Conservation (phyloP, 2,113 vertebrate genomes). For the Lipophrys pholis region DNA sequence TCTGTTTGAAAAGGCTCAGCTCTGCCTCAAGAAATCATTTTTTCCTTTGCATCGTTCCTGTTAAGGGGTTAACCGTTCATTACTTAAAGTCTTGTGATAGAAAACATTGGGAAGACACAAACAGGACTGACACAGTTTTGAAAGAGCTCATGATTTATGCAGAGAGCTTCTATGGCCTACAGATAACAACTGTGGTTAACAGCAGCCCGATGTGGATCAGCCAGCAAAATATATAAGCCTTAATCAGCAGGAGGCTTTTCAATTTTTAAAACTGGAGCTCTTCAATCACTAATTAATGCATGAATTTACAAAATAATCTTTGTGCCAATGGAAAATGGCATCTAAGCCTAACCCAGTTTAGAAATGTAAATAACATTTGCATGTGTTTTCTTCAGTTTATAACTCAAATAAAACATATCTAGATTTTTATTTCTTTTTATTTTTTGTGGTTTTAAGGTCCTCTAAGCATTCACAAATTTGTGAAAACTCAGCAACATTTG, state of each 20-base stretch:
- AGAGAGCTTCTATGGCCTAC: conserved; percentile 34
- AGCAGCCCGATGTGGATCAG: conserved; percentile 38
- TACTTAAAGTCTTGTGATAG: conserved; percentile 33
- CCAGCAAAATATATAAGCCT: conserved; percentile 61
- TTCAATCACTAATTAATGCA: conserved; percentile 32
- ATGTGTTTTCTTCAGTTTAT: no score
- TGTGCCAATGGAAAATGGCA: not conserved
- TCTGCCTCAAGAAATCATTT: not conserved
- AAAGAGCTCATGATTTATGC: conserved; percentile 48
- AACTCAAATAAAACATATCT: no score
- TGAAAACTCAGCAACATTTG: not conserved
- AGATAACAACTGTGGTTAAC: conserved; percentile 52
- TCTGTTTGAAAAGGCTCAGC: no score
- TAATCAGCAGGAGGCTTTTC: conserved; percentile 55
- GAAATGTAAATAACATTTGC: no score
- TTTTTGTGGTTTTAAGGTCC: not conserved
- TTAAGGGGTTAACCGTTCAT: conserved; percentile 14
- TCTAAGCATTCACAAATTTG: not conserved
- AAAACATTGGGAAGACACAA: conserved; percentile 26
- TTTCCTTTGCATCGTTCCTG: not conserved
- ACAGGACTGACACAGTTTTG: conserved; percentile 21
- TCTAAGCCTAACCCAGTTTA: no score
- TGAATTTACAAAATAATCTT: conserved; percentile 17
- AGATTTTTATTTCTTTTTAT: no score
- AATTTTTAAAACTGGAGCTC: conserved; percentile 32